Evolutionary conservation across 2,888 invertebrate species (phyloP), one percentile per base, ranked within the genome.

Genomic region (Xiphydria camelus): DNA sequence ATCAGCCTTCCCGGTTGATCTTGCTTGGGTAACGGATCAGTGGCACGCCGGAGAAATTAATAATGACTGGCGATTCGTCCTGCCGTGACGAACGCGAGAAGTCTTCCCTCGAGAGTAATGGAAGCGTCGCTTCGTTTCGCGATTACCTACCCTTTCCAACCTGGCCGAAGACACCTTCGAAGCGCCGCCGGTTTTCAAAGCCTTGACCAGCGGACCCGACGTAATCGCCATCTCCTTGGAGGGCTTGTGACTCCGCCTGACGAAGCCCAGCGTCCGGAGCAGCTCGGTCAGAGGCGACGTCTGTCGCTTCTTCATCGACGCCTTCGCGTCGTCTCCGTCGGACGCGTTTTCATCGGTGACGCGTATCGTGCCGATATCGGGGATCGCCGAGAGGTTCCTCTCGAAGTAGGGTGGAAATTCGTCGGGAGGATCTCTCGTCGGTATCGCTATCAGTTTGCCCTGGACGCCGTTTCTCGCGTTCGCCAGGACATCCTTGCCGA

Each of bases 321-420:
- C n/a, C 19, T 21, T 23, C 12, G 4, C n/a, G n/a, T n/a, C n/a
- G n/a, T n/a, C n/a, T n/a, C n/a, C n/a, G n/a, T n/a, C n/a, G 15
- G 12, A 3, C 3, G 29, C 12, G 15, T 29, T 29, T 12, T 7
- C 9, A 29, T 29, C 29, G 12, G 29, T 29, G 14, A 29, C 29
- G 6, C 7, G 29, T 7, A 29, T 14, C 15, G 12, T 29, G 4
- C 14, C 14, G 3, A 29, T 12, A 4, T 14, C 12, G 6, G 12
- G 6, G 4, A 29, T 1, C 14, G 29, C 12, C 2, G 43, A 14
- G 7, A 42, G 41, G 34, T 55, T 59, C 3, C 29, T 54, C 4
- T 60, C 61, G 34, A 70, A 68, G 25, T 61, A 71, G 0, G 71
- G 66, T 0, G 68, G 64, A 37, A 66, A 70, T 3, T 62, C 61